These are phyloP conservation scores for Mizuhopecten yessoensis DNA, from an alignment of 1,140 invertebrate genomes.

Conservation along the genomic window DNA sequence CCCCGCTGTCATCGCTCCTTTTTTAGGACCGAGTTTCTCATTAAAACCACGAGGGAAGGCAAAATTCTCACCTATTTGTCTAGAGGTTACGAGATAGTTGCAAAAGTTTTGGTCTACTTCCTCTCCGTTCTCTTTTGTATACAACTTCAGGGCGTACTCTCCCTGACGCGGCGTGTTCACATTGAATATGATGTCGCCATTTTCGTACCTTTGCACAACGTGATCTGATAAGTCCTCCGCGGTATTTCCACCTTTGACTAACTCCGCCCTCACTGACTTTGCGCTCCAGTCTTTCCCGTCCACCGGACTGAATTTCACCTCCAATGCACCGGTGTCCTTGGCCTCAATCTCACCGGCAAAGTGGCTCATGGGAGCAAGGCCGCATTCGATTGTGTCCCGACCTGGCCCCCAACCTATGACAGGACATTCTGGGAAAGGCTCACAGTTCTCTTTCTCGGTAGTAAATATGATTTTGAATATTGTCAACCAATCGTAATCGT, in stretches of 20 bases:
- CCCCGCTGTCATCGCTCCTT: conserved; percentile 62
- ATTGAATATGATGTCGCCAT: conserved; percentile 75
- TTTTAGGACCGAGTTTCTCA: conserved; percentile 65
- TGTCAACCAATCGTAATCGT: conserved; percentile 77
- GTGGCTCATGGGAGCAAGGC: conserved; percentile 72
- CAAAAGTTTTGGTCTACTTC: conserved; percentile 69
- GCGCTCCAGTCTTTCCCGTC: conserved; percentile 58
- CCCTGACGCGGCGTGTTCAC: conserved; percentile 71
- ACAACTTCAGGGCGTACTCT: conserved; percentile 73
- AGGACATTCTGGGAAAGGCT: conserved; percentile 73
- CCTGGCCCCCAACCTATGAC: conserved; percentile 75
- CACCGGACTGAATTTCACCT: conserved; percentile 69
- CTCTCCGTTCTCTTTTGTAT: conserved; percentile 62
- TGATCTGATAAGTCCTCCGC: conserved; percentile 62
- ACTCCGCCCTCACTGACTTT: conserved; percentile 65
- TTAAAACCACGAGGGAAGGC: conserved; percentile 72
- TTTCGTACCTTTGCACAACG: conserved; percentile 73
- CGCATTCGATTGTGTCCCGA: conserved; percentile 61
- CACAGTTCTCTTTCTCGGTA: conserved; percentile 61
- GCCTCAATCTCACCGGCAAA: conserved; percentile 70
- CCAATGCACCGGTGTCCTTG: conserved; percentile 67
- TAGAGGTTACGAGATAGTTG: conserved; percentile 75
- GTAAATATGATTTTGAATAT: conserved; percentile 73
- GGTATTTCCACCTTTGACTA: conserved; percentile 59
- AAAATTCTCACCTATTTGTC: conserved; percentile 66